Conservation (phyloP, 2,888 invertebrate species). For the Timandra comae region DNA sequence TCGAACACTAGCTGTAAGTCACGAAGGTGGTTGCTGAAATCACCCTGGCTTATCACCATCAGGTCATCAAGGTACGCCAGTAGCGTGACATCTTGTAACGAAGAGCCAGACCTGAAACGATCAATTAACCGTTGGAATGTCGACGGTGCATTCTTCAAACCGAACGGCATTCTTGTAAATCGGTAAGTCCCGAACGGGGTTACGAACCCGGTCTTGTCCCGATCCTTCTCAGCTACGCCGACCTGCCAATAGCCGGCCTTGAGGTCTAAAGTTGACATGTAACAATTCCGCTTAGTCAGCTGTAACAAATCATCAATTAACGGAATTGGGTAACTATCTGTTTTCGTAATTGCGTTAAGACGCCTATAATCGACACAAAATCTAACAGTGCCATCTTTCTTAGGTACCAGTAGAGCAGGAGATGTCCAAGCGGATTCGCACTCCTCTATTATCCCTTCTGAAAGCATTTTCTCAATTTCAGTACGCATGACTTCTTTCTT, state of each 20-base stretch:
- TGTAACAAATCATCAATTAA: slow-evolving; percentile 25
- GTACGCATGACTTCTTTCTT: slow-evolving; percentile 7
- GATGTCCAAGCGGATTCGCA: slow-evolving; percentile 28
- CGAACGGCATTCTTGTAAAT: slow-evolving; percentile 24
- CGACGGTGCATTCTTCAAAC: slow-evolving; percentile 19
- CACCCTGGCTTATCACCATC: slow-evolving; percentile 4
- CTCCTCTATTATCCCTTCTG: slow-evolving; percentile 30
- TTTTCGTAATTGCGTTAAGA: slow-evolving; percentile 27
- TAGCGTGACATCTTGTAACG: slow-evolving; percentile 6
- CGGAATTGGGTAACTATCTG: slow-evolving; percentile 26
- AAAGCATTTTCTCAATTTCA: slow-evolving; percentile 16
- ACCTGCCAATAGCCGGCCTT: slow-evolving; percentile 24
- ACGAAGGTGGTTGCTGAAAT: slow-evolving; percentile 1
- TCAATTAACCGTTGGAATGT: slow-evolving; percentile 26
- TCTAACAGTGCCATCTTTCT: slow-evolving; percentile 23
- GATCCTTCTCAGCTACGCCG: slow-evolving; percentile 9
- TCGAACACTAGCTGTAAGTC: slow-evolving; percentile 4
- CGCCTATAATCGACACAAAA: slow-evolving; percentile 31
- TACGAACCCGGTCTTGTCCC: slow-evolving; percentile 20
- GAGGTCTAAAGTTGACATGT: slow-evolving; percentile 23
- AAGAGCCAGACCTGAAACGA: slow-evolving; percentile 15
- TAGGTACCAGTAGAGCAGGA: slow-evolving; percentile 22
- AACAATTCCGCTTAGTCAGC: slow-evolving; percentile 15
- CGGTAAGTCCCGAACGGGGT: slow-evolving; percentile 15
- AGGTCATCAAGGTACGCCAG: slow-evolving; percentile 10